Percentiles rank a stretch among this genome's conserved stretches.
Evolutionary conservation across 2,797 vertebrate species (phyloP).

Genomic region (Acanthurus tractus): DNA sequence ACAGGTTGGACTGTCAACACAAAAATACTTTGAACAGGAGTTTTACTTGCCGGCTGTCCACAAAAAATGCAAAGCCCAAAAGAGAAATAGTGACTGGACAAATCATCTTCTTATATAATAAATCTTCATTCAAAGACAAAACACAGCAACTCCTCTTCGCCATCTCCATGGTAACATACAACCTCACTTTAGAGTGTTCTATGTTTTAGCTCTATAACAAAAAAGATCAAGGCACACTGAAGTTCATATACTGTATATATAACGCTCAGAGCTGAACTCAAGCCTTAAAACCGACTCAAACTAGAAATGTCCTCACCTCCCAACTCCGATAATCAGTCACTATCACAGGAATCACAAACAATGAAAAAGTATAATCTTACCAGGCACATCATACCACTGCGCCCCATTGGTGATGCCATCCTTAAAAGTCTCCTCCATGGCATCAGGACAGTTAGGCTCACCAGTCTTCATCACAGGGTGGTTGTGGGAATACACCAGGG

Average conservation of each 20-base stretch:
- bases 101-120: neutral
- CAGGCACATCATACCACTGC: conserved; percentile 94
- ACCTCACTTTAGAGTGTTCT: neutral
- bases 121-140: neutral
- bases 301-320: neutral
- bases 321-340: neutral
- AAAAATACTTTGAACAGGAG: neutral
- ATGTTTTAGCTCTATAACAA: neutral
- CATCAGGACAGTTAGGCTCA: conserved; percentile 87
- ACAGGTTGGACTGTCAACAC: no score
- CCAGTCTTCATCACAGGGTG: conserved; percentile 96
- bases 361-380: conserved; percentile 78
- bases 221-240: neutral
- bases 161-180: conserved; percentile 27
- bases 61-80: neutral
- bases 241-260: neutral
- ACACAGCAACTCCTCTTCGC: neutral
- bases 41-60: neutral
- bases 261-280: neutral
- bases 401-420: conserved; percentile 98
- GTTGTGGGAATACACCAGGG: conserved; percentile 90
- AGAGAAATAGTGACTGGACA: neutral
- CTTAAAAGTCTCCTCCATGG: conserved; percentile 86
- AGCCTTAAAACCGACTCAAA: neutral
- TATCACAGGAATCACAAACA: neutral